Base-by-base conservation (phyloP, 2,797 vertebrate species). In the Percopsis omiscomaycus region DNA sequence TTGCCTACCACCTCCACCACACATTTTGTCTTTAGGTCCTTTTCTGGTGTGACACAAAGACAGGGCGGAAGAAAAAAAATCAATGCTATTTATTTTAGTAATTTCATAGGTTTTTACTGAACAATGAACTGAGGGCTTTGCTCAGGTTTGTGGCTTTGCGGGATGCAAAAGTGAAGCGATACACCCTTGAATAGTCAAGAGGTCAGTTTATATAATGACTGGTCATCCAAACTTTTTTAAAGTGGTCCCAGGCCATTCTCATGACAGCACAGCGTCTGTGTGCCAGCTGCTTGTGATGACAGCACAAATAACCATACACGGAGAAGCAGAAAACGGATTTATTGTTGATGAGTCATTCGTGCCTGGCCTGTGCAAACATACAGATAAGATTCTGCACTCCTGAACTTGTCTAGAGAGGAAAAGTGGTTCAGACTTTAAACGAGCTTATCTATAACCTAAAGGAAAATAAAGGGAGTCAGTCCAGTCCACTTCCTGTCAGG, bases 1-100 rank as follows among this genome's bases (percentile, higher is more conserved):
- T 89, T 91, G 5, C 86, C 91, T 13, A 90, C 85, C 88, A 93
- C 91, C 65, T 93, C 91, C 78, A 93, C 88, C 72, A 93, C 92
- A 79, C 90, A 92, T 84, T 88, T 92, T 51, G 91, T 89, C 75
- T 92, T 91, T 1, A 93, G 69, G 2, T 92, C 90, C 71, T 86
- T 91, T 68, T 93, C 92, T 93, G 73, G 10, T 57, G 13, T 14
- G 9, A 63, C 53, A 77, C 13, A 73, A 58, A 47, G 12, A 63
- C 11, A 47, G 2, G 13, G 9, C 6, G 9, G 9, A 6, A 42
- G 37, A 42, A 42, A 32, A 37, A 42, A 9, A 6, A 42, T 42
- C 6, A 42, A 42, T 10, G 9, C 37, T 42, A 8, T 42, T 6
- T 8, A 42, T 42, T 42, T 22, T 22, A 1, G 37, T 42, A 6